Percentiles rank a stretch among this genome's conserved stretches.
Conservation (phyloP, 2,113 vertebrate species). For the Falco punctatus region DNA sequence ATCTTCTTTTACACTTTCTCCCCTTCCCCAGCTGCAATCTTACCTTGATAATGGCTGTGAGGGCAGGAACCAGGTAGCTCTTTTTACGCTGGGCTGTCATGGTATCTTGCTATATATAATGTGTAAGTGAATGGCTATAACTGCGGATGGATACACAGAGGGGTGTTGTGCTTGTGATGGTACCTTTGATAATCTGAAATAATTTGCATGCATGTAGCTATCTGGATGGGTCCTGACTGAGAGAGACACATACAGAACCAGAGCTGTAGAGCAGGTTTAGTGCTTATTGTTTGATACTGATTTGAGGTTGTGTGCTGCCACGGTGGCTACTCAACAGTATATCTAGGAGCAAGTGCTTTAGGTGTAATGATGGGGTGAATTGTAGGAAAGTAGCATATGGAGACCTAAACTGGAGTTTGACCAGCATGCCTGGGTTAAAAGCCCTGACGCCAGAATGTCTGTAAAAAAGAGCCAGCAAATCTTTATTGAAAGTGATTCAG, state of each 20-base stretch:
- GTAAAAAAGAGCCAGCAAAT: neutral
- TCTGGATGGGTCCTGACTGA: neutral
- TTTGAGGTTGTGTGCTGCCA: neutral
- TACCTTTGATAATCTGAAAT: neutral
- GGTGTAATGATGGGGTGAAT: neutral
- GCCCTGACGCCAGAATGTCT: neutral
- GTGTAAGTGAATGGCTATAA: neutral
- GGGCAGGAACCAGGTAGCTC: neutral
- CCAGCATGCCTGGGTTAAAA: constrained; percentile 19
- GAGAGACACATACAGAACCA: neutral
- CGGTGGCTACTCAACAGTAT: neutral
- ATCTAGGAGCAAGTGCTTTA: neutral
- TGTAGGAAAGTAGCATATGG: neutral
- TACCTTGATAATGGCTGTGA: neutral
- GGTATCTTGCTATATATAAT: fast-evolving
- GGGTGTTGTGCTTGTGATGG: neutral
- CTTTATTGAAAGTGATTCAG: neutral
- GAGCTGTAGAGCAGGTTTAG: neutral
- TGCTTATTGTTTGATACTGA: neutral
- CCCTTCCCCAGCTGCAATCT: neutral
- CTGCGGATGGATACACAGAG: neutral
- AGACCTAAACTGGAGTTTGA: neutral
- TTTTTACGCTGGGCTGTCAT: neutral
- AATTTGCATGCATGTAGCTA: neutral
- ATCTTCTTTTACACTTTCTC: neutral